Conservation (phyloP, 2,113 vertebrate species). For the Mionectes macconnelli region DNA sequence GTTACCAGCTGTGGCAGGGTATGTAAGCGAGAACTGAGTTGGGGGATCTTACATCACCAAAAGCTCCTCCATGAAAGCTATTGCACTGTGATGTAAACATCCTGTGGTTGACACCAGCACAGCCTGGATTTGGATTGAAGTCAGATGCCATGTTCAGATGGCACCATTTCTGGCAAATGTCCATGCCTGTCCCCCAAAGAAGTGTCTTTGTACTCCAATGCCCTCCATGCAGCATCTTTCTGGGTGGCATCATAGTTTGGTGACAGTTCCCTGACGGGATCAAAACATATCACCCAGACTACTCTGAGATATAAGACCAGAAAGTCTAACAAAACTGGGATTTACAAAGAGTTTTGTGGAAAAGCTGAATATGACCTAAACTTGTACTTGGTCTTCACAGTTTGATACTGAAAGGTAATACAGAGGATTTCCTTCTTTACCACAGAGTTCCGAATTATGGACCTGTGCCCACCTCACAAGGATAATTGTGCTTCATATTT, state of each 20-base stretch:
- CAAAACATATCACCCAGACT: neutral
- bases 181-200: neutral
- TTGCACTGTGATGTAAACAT: rapidly evolving
- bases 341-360: neutral
- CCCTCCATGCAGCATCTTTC: rapidly evolving
- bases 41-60: neutral
- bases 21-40: neutral
- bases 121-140: neutral
- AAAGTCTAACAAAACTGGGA: neutral
- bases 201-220: neutral
- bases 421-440: neutral
- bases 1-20: neutral
- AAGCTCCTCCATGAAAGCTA: neutral
- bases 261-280: neutral
- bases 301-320: neutral
- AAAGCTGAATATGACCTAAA: neutral
- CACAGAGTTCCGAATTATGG: neutral
- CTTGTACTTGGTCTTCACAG: neutral
- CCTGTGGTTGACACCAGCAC: neutral
- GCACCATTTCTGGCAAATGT: neutral
- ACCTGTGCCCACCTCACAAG: neutral
- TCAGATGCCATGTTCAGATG: neutral
- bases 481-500: neutral
- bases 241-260: neutral
- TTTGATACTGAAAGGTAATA: neutral